Conservation (phyloP, 2,797 vertebrate genomes). For the Ispidina lecontei region DNA sequence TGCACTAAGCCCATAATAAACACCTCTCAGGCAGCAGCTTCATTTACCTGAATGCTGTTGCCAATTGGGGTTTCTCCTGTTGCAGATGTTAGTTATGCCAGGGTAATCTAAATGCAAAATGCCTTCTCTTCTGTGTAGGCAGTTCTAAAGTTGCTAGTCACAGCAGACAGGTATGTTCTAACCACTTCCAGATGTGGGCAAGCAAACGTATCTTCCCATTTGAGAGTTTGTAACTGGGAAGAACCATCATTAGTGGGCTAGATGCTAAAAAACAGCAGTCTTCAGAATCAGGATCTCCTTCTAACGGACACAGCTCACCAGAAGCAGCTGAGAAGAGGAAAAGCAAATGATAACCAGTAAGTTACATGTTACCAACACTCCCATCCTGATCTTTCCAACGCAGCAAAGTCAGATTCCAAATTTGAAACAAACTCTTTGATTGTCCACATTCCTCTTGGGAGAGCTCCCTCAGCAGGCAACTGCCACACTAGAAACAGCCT, state of each 20-base stretch:
- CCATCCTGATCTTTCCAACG: background rate
- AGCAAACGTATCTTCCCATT: background rate
- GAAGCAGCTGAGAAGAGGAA: background rate
- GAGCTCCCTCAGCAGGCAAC: background rate
- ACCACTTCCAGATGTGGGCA: background rate
- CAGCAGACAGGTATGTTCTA: background rate
- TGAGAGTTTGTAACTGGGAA: background rate
- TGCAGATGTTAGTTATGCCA: background rate
- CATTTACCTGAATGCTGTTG: background rate
- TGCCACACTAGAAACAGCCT: background rate
- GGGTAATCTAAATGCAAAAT: background rate
- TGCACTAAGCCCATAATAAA: background rate
- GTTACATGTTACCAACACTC: background rate
- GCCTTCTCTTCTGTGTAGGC: background rate
- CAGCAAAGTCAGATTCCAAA: background rate
- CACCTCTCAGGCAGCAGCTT: background rate
- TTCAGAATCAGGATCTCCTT: background rate
- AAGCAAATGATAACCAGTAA: background rate
- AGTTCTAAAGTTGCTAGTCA: background rate
- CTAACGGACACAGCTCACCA: background rate
- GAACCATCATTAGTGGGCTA: background rate
- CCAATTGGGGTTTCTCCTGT: background rate
- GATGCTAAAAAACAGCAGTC: background rate
- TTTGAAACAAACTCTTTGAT: conserved; percentile 13
- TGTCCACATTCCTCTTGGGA: conserved; percentile 37